Evolutionary conservation across 2,113 vertebrate genomes (phyloP).

Genomic region (Pteropus alecto): DNA sequence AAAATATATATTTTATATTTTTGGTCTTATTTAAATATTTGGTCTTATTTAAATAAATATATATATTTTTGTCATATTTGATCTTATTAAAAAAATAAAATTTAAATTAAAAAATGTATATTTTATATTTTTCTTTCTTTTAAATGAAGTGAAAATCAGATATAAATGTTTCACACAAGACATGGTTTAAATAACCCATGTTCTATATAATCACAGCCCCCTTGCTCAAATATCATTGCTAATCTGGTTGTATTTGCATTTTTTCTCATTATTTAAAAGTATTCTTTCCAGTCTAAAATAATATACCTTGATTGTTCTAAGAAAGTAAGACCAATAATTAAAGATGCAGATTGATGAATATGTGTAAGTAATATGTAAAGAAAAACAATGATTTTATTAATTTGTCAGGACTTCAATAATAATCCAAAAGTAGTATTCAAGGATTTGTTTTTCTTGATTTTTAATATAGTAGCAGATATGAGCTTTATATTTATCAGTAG

Average conservation of each 20-base stretch:
- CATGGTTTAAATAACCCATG: not conserved
- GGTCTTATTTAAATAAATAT: not conserved
- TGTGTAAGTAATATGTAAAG: not conserved
- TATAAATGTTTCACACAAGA: not conserved
- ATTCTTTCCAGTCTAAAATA: not conserved
- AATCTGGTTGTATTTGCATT: not conserved
- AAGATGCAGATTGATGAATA: not conserved
- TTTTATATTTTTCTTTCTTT: not conserved
- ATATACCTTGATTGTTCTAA: not conserved
- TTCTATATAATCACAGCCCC: not conserved
- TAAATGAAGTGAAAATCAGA: not conserved
- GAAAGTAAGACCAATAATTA: not conserved
- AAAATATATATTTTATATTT: not conserved
- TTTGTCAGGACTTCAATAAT: not conserved
- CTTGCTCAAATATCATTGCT: not conserved
- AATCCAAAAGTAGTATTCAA: not conserved
- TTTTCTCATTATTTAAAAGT: not conserved
- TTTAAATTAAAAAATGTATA: not conserved
- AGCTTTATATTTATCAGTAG: not conserved
- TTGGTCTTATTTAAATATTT: conserved; percentile 10
- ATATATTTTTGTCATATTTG: not conserved
- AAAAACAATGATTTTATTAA: not conserved
- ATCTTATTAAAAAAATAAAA: not conserved
- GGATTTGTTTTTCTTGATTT: not conserved
- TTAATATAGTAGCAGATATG: not conserved